Base-by-base conservation (phyloP, 2,888 invertebrate genomes). In the Macaria notata region DNA sequence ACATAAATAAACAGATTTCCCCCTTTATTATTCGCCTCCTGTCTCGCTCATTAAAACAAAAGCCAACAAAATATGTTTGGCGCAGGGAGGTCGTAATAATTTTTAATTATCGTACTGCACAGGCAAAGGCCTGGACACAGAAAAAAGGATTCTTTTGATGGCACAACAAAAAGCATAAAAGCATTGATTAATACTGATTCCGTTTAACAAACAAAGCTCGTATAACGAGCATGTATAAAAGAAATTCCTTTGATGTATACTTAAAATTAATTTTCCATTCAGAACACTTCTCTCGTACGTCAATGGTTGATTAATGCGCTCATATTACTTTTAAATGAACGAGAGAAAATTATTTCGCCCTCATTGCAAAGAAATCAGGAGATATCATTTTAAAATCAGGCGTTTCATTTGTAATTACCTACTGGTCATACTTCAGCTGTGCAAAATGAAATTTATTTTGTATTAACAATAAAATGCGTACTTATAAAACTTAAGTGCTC, bases 201-300 rank as follows among this genome's bases (percentile, higher is more conserved):
- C 45, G 29, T 31, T 30, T 9, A 49, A 54, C 44, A 44, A 49
- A 54, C 38, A 53, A 53, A 46, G 33, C 31, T 53, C 41, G 46
- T 4, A 46, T 33, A 47, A 9, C n/a, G 51, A 30, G 36, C 51
- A 44, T 39, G 51, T 36, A 48, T 39, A 48, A 36, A 56, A 56
- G n/a, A 42, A 46, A 54, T 54, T 50, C 50, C 45, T 54, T 50
- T 59, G 54, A 54, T 54, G 43, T 45, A 30, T 54, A 49, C 44
- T 50, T 50, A 49, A 46, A 45, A 50, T 54, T 45, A 47, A 47
- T 59, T 59, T 54, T 51, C 42, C 47, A 56, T 56, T 56, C 56
- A 56, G 56, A 56, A 47, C 51, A 38, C 31, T 31, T 46, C 43
- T 46, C 46, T 51, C 47, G 47, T 56, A 52, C 44, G 44, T 45